Evolutionary conservation across 2,888 invertebrate genomes (phyloP).

Genomic region (Drosophila putrida): DNA sequence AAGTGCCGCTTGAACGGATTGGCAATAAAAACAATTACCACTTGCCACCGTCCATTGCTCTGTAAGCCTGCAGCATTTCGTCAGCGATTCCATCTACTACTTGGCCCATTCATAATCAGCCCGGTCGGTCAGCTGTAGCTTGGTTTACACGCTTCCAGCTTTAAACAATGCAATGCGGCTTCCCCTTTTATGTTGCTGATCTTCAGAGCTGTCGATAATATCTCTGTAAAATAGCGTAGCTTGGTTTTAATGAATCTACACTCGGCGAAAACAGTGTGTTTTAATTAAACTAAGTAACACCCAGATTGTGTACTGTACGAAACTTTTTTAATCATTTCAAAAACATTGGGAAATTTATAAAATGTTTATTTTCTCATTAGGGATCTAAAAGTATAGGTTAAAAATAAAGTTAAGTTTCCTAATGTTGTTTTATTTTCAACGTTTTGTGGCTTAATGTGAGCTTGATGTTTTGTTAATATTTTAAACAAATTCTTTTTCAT

Average conservation of each 20-base stretch:
- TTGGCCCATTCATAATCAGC: constrained; percentile 42
- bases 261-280: not conserved
- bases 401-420: no score
- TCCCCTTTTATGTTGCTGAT: constrained; percentile 18
- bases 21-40: constrained; percentile 79
- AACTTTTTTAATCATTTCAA: no score
- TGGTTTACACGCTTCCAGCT: not conserved
- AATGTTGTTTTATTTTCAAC: not conserved
- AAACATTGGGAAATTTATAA: no score
- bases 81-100: constrained; percentile 54
- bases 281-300: not conserved
- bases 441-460: no score
- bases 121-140: constrained; percentile 20
- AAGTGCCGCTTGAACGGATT: constrained; percentile 63
- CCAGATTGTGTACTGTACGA: no score
- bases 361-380: not conserved
- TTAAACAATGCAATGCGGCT: constrained; percentile 6
- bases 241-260: not conserved
- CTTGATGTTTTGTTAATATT: not conserved
- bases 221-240: constrained; percentile 7
- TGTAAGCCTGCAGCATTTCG: constrained; percentile 65
- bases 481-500: not conserved
- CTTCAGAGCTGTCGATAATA: constrained; percentile 12
- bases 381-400: no score
- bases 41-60: constrained; percentile 45